Base-by-base conservation (phyloP, 2,113 vertebrate genomes). In the Mirounga angustirostris region DNA sequence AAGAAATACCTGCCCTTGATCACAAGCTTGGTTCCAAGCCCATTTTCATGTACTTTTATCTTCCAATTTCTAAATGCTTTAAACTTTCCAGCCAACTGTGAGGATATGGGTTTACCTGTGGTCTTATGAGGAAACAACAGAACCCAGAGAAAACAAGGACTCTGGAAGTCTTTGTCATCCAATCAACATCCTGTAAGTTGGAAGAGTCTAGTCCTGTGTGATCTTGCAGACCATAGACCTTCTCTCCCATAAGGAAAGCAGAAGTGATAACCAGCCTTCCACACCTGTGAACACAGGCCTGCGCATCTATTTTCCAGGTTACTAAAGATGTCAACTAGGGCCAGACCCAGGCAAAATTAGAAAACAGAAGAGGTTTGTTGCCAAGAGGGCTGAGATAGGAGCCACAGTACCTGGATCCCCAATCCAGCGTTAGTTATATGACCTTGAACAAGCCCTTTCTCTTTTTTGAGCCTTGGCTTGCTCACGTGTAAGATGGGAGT, bases 391-490 rank as follows among this genome's bases (percentile, higher is more conserved):
- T 40, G 61, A 71, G 24, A 65, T 7, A 76, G n/a, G 9, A 40
- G 36, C 36, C 28, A 40, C 16, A 59, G 50, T 46, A 19, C 14
- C 50, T 71, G 50, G 59, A 82, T 74, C 40, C 46, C 69, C 13
- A 10, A 6, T 92, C 28, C 54, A n/a, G 30, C 36, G 7, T n/a
- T 58, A 46, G 79, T 80, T 67, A n/a, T 52, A 30, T 71, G 59
- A 93, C 83, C 87, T 92, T 96, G 54, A 63, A 69, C 26, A 83
- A 52, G 83, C 24, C 26, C 84, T 58, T 92, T 84, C 36, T 93
- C 24, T 22, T 10, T 79, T 79, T 22, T 30, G 24, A 95, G 14
- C 7, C 67, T 84, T 71, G 15, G 5, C 43, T 92, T 90, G 78
- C 52, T 61, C 18, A 13, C 21, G 14, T 69, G 2, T 26, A 86